Base-by-base conservation (phyloP, 1,140 invertebrate genomes). In the Caerostris darwini region DNA sequence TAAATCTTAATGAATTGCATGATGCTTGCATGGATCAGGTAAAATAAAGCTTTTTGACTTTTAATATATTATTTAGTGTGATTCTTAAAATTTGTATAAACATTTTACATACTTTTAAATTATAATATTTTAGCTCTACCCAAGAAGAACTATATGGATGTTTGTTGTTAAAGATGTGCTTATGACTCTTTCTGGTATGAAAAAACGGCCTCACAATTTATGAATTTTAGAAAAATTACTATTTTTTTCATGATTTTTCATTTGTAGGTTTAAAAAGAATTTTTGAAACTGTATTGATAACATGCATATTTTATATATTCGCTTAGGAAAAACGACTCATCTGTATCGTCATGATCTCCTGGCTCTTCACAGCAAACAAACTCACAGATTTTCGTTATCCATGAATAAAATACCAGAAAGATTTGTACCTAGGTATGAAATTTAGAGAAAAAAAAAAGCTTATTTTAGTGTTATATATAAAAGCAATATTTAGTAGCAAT, bases 121-220 rank as follows among this genome's bases (percentile, higher is more conserved):
- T n/a, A 7, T 10, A 50, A 7, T 50, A 10, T 91, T 77, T 34
- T 94, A 97, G 96, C 96, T 99, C 7, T 99, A 99, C 96, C 98
- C 98, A 54, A 97, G 99, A 95, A 97, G 98, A 95, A 99, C 99
- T n/a, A 98, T 98, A 95, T 99, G 99, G 99, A 98, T 99, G 97
- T 99, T 99, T 96, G 99, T 99, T 81, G 99, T 99, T 87, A 99
- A 99, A 96, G 98, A 99, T 96, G 98, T 99, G 34, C 97, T 99
- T 1, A 99, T 99, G 98, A 99, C 98, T 8, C 96, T 99, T 71
- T 99, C 99, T 95, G 99, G 98, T 98, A 95, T 94, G 64, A 57
- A 90, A 59, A 53, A 85, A 17, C 0, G 50, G 3, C 58, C 34
- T 34, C 34, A 6, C 56, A 3, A 58, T 58, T 53, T 89, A n/a